These are phyloP conservation scores for Rhinichthys klamathensis DNA, from an alignment of 2,113 vertebrate species.

Conservation along the genomic window DNA sequence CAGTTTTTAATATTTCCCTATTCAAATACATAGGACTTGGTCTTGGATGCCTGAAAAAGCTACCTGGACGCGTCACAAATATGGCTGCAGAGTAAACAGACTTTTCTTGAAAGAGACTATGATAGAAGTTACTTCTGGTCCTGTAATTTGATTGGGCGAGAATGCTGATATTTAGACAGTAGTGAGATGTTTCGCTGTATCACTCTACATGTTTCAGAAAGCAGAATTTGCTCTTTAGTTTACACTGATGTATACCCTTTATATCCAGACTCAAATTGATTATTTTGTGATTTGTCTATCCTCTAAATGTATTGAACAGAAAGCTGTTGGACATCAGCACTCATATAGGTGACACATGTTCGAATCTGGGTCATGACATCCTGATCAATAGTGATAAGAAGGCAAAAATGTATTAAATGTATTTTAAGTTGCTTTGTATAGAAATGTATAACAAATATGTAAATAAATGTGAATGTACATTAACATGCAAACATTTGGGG, in stretches of 20 bases:
- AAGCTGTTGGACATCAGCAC: not conserved
- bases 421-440: not conserved
- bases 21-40: no score
- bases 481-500: not conserved
- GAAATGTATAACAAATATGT: not conserved
- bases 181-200: not conserved
- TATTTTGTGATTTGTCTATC: not conserved
- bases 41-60: no score
- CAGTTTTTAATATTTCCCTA: no score
- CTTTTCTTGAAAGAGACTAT: no score
- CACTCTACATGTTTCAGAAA: not conserved
- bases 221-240: not conserved
- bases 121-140: not conserved
- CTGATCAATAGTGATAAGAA: not conserved
- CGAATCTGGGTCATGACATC: not conserved
- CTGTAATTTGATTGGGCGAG: not conserved
- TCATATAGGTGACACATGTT: not conserved
- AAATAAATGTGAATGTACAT: not conserved
- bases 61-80: no score
- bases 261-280: not conserved
- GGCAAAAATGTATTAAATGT: not conserved
- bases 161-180: conserved; percentile 13
- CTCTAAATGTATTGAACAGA: not conserved
- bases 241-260: not conserved
- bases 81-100: no score